Conservation (phyloP, 2,113 vertebrate genomes). For the Menura novaehollandiae region DNA sequence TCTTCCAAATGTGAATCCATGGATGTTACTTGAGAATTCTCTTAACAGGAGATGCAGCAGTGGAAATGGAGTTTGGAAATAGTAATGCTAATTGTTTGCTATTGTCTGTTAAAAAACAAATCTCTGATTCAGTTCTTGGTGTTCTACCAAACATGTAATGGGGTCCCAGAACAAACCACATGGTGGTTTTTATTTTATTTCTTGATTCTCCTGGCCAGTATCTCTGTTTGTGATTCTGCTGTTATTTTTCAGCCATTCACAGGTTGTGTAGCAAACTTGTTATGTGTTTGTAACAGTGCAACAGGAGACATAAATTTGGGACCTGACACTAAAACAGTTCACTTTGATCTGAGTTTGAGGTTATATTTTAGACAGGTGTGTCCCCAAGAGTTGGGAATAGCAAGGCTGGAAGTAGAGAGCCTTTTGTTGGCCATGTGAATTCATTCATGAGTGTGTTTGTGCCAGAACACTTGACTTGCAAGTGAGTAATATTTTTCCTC, state of each 20-base stretch:
- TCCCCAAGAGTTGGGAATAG: neutral
- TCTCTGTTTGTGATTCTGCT: neutral
- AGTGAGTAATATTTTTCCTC: neutral
- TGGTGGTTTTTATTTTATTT: neutral
- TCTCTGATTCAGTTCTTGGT: neutral
- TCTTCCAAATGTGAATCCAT: slow-evolving; percentile 2
- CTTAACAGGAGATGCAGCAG: neutral
- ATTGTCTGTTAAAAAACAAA: neutral
- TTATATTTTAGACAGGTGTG: neutral
- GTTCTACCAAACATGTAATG: neutral
- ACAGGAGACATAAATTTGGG: neutral
- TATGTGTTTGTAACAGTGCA: neutral
- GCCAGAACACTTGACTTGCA: neutral
- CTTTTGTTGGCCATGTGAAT: neutral
- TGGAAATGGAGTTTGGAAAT: neutral
- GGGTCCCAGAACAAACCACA: neutral
- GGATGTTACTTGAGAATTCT: neutral
- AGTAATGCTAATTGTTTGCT: neutral
- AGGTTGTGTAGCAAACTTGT: neutral
- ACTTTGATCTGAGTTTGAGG: neutral
- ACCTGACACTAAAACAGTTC: neutral
- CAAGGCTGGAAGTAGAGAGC: neutral
- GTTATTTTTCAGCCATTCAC: neutral
- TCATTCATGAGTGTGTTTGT: neutral
- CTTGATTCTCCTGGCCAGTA: neutral